Base-by-base conservation (phyloP, 1,140 invertebrate genomes). In the Drosophila ohnishii region DNA sequence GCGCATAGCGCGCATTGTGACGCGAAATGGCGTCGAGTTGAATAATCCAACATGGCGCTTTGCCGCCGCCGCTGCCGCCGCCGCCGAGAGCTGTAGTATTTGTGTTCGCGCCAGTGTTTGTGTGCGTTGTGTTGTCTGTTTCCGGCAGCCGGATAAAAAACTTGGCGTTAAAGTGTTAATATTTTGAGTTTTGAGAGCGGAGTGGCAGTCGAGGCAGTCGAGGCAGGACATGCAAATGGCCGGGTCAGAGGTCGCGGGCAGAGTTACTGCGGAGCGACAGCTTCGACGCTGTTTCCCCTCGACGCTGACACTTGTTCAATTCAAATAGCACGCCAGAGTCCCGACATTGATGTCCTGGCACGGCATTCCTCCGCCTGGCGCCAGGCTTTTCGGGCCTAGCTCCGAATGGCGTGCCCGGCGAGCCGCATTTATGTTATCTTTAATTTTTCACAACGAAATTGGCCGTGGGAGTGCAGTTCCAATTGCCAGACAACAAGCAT, bases 41-140 rank as follows among this genome's bases (percentile, higher is more conserved):
- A 86, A 86, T 86, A 86, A 86, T 86, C 83, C 83, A 86, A 86
- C 83, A 86, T 86, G 83, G 83, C 83, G 83, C 87, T 86, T 87
- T 87, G 82, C 74, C 75, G 75, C 69, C 76, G 61, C 61, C 14
- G 64, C 72, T 7, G 64, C 72, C 40, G 61, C 67, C 76, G 75
- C 63, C 65, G 65, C 64, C 47, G 32, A 56, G 34, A 44, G 63
- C 73, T 22, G 47, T 51, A 48, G 73, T 76, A 76, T 75, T 72
- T 82, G 64, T 77, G 69, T 86, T 75, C 22, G 39, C 25, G 40
- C n/a, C 19, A 53, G 28, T 13, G 28, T 71, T 53, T 63, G 47
- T 75, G 56, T 72, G 61, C 62, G 59, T 28, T 74, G 47, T 69
- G 71, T 62, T 85, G 81, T 87, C 83, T 88, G 84, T 81, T 86